phyloP scores from a whole-genome alignment of 2,888 invertebrate species.

The Scaptomyza polygonia region DNA sequence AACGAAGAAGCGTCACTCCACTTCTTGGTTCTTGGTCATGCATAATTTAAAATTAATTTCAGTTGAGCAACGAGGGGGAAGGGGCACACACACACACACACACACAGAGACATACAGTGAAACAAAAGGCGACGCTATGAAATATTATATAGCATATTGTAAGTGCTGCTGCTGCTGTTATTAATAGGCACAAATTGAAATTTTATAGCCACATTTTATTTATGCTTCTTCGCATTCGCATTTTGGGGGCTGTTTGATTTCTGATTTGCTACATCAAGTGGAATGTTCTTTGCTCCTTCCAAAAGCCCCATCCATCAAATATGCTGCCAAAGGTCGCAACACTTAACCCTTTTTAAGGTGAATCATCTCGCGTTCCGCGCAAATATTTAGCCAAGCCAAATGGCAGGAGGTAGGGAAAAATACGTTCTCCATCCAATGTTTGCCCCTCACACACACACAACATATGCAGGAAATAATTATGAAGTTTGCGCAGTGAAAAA shows the following conservation, averaged over 20 bases:
- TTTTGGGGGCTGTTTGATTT: slow-evolving; percentile 48
- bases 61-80: no score
- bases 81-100: no score
- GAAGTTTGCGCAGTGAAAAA: slow-evolving; percentile 43
- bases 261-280: slow-evolving; percentile 37
- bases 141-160: slow-evolving; percentile 57
- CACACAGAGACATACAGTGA: no score
- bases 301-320: slow-evolving; percentile 35
- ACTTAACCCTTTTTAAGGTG: slow-evolving; percentile 1
- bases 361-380: slow-evolving; percentile 5
- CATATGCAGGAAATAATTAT: slow-evolving; percentile 60
- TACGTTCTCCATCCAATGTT: background rate
- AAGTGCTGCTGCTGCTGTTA: slow-evolving; percentile 37
- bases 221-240: slow-evolving; percentile 30
- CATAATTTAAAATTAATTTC: slow-evolving; percentile 80
- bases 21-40: slow-evolving; percentile 59
- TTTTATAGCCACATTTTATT: slow-evolving; percentile 60
- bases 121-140: slow-evolving; percentile 51
- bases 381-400: slow-evolving; percentile 31
- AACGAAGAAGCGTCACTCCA: slow-evolving; percentile 41
- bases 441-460: slow-evolving; percentile 29
- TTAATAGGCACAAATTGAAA: slow-evolving; percentile 72
- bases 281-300: background rate
- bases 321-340: slow-evolving; percentile 19
- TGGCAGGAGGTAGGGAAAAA: background rate